Conservation (phyloP, 2,113 vertebrate genomes). For the Sialia sialis region DNA sequence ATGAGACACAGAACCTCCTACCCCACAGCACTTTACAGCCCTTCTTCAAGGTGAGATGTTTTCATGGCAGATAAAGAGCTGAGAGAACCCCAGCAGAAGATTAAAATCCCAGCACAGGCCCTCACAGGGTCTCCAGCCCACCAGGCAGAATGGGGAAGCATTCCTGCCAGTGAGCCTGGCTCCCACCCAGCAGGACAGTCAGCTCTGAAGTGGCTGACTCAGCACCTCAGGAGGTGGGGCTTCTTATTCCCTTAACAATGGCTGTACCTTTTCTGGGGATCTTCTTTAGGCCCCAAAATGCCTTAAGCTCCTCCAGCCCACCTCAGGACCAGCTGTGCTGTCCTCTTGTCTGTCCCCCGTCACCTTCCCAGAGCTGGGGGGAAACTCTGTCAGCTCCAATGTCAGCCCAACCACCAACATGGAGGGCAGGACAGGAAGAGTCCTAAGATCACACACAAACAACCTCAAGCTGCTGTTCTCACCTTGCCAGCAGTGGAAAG, state of each 20-base stretch:
- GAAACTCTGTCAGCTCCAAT: background rate
- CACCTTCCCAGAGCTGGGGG: background rate
- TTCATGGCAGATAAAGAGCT: background rate
- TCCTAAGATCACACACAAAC: background rate
- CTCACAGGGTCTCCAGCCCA: background rate
- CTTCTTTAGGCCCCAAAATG: background rate
- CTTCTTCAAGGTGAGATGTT: background rate
- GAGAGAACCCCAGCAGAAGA: background rate
- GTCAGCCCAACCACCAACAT: background rate
- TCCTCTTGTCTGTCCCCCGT: background rate
- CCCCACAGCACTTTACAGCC: background rate
- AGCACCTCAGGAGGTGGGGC: background rate
- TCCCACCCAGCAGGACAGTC: background rate
- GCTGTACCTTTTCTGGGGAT: background rate
- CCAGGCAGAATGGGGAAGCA: background rate
- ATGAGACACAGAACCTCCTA: background rate
- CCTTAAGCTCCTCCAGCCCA: background rate
- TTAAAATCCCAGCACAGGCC: background rate
- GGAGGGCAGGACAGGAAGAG: background rate
- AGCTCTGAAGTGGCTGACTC: background rate
- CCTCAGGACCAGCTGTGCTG: background rate
- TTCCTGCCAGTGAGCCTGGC: background rate
- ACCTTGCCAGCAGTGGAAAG: slow-evolving; percentile 81
- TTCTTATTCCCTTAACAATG: background rate
- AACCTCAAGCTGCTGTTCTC: slow-evolving; percentile 5